Percentiles rank a stretch among this genome's conserved stretches.
phyloP scores from a whole-genome alignment of 2,888 invertebrate genomes.

The Heliconius hortense region DNA sequence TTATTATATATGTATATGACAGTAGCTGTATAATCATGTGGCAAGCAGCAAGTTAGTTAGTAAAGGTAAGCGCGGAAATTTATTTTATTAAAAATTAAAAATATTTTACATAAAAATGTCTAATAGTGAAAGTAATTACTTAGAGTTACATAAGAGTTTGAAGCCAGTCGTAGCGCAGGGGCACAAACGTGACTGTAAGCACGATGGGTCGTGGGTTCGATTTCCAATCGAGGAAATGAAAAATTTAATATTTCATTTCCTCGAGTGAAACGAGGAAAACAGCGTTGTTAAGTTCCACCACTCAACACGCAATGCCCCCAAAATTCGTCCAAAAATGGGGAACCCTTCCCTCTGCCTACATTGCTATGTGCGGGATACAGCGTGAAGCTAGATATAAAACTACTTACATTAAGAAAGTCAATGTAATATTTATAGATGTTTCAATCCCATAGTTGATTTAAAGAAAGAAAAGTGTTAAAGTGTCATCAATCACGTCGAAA shows the following conservation, averaged over 20 bases:
- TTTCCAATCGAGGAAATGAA: no score
- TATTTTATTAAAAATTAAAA: neutral
- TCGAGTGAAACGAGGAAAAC: no score
- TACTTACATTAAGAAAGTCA: slow-evolving; percentile 22
- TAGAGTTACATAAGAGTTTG: no score
- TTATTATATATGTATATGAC: neutral
- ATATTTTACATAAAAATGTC: neutral
- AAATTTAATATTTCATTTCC: no score
- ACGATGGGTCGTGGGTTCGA: no score
- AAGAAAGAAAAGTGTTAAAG: slow-evolving; percentile 44
- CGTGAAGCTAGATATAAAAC: no score
- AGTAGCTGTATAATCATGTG: neutral
- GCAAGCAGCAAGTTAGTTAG: neutral
- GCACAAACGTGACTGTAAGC: neutral
- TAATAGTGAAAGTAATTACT: neutral
- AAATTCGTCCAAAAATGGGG: no score
- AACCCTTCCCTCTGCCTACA: no score
- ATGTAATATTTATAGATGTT: slow-evolving; percentile 18
- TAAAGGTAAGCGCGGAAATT: neutral
- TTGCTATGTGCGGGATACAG: no score
- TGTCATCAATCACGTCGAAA: slow-evolving; percentile 59
- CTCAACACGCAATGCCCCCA: no score
- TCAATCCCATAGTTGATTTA: slow-evolving; percentile 18
- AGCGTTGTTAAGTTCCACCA: no score
- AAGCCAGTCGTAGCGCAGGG: neutral